A percentile compares a stretch with the other conserved stretches of the same genome.
phyloP scores from a whole-genome alignment of 2,113 vertebrate species.

The Micromys minutus region DNA sequence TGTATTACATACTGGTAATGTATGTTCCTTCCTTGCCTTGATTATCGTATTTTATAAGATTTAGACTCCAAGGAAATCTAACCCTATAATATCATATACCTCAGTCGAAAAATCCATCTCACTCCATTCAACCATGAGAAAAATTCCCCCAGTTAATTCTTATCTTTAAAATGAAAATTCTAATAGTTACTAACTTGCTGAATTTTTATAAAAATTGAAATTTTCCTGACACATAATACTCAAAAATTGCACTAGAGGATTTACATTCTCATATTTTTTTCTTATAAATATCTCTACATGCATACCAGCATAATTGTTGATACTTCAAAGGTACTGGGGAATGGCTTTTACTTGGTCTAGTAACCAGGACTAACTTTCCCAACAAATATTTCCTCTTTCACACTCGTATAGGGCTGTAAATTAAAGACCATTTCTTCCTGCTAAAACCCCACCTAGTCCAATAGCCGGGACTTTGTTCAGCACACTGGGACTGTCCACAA shows the following conservation, averaged over 20 bases:
- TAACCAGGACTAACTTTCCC: slow-evolving; percentile 12
- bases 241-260: neutral
- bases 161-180: slow-evolving; percentile 41
- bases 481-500: neutral
- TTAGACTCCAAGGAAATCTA: neutral
- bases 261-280: neutral
- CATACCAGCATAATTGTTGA: neutral
- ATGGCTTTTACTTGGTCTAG: slow-evolving; percentile 44
- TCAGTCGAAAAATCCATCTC: neutral
- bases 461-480: neutral
- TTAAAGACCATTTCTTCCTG: slow-evolving; percentile 41
- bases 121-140: no score
- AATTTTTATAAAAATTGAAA: slow-evolving; percentile 24
- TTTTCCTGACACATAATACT: neutral
- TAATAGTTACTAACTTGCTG: neutral
- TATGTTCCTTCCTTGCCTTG: neutral
- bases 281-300: neutral
- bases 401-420: slow-evolving; percentile 15
- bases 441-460: neutral
- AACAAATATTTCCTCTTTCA: slow-evolving; percentile 47
- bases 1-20: neutral
- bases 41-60: neutral
- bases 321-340: neutral
- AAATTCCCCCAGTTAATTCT: neutral
- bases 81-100: neutral